Evolutionary conservation across 2,888 invertebrate genomes (phyloP).

Genomic region (Eulithis prunata): DNA sequence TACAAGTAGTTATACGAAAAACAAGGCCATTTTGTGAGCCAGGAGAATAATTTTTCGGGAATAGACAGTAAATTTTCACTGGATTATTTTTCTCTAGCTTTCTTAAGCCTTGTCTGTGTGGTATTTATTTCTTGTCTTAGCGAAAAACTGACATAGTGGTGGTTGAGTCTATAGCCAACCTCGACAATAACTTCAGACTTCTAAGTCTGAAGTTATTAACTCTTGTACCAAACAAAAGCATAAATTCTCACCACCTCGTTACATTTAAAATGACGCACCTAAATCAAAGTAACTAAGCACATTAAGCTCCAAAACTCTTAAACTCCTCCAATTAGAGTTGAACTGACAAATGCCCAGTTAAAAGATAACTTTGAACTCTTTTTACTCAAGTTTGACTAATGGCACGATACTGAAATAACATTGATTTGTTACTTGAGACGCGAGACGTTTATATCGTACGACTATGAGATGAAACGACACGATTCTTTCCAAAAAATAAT

Average conservation of each 20-base stretch:
- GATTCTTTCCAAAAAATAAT: conserved; percentile 22
- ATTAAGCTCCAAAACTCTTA: conserved; percentile 26
- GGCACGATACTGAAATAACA: conserved; percentile 70
- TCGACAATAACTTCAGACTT: not conserved
- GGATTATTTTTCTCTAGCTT: not conserved
- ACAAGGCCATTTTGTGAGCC: conserved; percentile 28
- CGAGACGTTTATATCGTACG: conserved; percentile 39
- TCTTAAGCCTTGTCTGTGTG: not conserved
- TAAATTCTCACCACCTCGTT: conserved; percentile 6
- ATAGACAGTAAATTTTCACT: conserved; percentile 1
- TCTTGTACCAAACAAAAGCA: not conserved
- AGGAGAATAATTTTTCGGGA: conserved; percentile 20
- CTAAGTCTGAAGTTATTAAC: no score
- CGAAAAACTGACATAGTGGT: not conserved
- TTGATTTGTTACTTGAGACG: conserved; percentile 65
- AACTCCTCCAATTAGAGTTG: conserved; percentile 60
- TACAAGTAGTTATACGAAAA: no score
- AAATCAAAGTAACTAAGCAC: conserved; percentile 36
- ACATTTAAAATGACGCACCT: conserved; percentile 5
- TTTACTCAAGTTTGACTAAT: conserved; percentile 74
- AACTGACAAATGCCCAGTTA: conserved; percentile 62
- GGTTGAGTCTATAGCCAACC: no score
- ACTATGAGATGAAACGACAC: conserved; percentile 41
- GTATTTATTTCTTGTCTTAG: not conserved
- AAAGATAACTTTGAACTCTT: conserved; percentile 61